Evolutionary conservation across 2,113 vertebrate genomes (phyloP).

Genomic region (Menidia beryllina): DNA sequence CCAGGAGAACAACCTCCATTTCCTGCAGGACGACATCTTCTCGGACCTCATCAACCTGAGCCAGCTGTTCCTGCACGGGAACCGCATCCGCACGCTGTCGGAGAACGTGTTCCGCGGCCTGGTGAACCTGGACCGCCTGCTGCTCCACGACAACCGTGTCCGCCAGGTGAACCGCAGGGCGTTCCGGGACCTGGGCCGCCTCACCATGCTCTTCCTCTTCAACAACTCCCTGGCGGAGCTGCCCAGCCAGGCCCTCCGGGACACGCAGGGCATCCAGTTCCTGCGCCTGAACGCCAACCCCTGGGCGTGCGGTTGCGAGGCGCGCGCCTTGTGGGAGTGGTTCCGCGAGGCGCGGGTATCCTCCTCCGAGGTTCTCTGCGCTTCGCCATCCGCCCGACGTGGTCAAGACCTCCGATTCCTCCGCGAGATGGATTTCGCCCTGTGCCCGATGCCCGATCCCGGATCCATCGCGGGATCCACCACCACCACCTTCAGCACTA

Average conservation of each 20-base stretch:
- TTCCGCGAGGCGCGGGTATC: slow-evolving; percentile 90
- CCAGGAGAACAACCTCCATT: slow-evolving; percentile 93
- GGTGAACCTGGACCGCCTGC: slow-evolving; percentile 92
- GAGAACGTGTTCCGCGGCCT: slow-evolving; percentile 93
- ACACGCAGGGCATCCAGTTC: slow-evolving; percentile 91
- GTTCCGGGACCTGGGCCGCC: slow-evolving; percentile 89
- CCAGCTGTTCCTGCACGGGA: slow-evolving; percentile 96
- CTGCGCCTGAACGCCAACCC: slow-evolving; percentile 96
- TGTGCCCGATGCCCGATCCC: slow-evolving; percentile 86
- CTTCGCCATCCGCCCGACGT: slow-evolving; percentile 86
- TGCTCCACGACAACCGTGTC: slow-evolving; percentile 94
- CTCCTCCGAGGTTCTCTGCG: slow-evolving; percentile 90
- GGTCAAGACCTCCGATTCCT: slow-evolving; percentile 91
- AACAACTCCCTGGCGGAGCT: slow-evolving; percentile 94
- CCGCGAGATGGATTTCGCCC: slow-evolving; percentile 88
- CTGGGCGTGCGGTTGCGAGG: slow-evolving; percentile 96
- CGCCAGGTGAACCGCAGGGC: slow-evolving; percentile 89
- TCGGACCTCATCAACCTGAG: slow-evolving; percentile 95
- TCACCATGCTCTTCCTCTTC: slow-evolving; percentile 98
- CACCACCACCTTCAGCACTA: slow-evolving; percentile 87
- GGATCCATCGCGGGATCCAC: slow-evolving; percentile 84
- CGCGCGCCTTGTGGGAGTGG: slow-evolving; percentile 93
- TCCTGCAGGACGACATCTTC: slow-evolving; percentile 96
- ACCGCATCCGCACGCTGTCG: slow-evolving; percentile 91
- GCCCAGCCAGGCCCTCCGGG: slow-evolving; percentile 89